A percentile compares a stretch with the other conserved stretches of the same genome.
phyloP scores from a whole-genome alignment of 2,888 invertebrate genomes.

The Amiota communis region DNA sequence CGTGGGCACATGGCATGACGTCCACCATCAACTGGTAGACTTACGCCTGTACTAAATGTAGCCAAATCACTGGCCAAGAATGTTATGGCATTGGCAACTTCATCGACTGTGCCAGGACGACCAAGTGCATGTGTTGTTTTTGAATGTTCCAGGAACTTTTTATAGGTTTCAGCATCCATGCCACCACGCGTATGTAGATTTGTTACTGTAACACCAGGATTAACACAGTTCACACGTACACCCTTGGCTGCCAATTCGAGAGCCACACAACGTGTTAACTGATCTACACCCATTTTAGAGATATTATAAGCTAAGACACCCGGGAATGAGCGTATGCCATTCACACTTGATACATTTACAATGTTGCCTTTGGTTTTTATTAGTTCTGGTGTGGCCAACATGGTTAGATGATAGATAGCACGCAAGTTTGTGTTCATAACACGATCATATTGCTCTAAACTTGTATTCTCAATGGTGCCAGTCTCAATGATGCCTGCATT shows the following conservation, averaged over 20 bases:
- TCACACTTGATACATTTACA: conserved; percentile 96
- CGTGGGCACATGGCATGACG: conserved; percentile 96
- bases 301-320: conserved; percentile 92
- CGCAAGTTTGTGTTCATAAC: conserved; percentile 93
- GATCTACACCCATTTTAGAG: conserved; percentile 95
- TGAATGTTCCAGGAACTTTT: conserved; percentile 86
- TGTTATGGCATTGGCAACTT: conserved; percentile 91
- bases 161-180: conserved; percentile 86
- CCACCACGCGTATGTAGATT: conserved; percentile 91
- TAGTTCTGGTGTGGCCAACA: conserved; percentile 90
- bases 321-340: conserved; percentile 91
- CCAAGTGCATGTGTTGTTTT: conserved; percentile 94
- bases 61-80: conserved; percentile 92
- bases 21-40: conserved; percentile 94
- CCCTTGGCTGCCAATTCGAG: conserved; percentile 87
- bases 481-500: conserved; percentile 90
- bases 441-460: conserved; percentile 89
- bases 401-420: conserved; percentile 86
- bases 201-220: conserved; percentile 91
- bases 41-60: conserved; percentile 92
- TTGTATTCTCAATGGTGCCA: conserved; percentile 89
- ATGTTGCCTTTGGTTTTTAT: conserved; percentile 89
- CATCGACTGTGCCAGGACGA: conserved; percentile 85
- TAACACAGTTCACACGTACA: conserved; percentile 92
- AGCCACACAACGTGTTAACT: conserved; percentile 93